A percentile compares a stretch with the other conserved stretches of the same genome.
Evolutionary conservation across 2,888 invertebrate genomes (phyloP).

Genomic region (Lordiphosa fenestrarum): DNA sequence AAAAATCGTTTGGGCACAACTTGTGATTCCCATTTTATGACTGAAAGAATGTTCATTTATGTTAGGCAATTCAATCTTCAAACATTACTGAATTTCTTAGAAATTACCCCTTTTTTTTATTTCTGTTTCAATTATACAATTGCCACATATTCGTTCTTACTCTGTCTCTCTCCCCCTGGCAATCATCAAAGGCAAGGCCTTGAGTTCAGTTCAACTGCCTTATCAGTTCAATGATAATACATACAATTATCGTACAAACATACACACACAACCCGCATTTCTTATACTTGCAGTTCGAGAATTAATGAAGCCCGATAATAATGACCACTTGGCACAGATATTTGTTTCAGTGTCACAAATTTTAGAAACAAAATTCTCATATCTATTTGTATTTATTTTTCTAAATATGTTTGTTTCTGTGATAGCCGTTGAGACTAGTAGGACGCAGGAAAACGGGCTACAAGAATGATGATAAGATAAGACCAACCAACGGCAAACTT

Average conservation of each 20-base stretch:
- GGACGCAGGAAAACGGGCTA: slow-evolving; percentile 3
- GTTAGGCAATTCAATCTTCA: not conserved
- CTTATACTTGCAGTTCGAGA: slow-evolving; percentile 12
- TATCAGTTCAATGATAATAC: slow-evolving; percentile 62
- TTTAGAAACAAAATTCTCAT: slow-evolving; percentile 9
- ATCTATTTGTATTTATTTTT: slow-evolving; percentile 27
- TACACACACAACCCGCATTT: slow-evolving; percentile 28
- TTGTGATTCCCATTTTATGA: too few species aligned
- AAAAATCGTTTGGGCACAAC: too few species aligned
- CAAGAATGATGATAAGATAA: slow-evolving; percentile 7
- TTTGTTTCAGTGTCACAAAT: slow-evolving; percentile 10
- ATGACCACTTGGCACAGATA: slow-evolving; percentile 48
- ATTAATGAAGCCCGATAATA: slow-evolving; percentile 52
- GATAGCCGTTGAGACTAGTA: not conserved
- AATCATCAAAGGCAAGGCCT: slow-evolving; percentile 39
- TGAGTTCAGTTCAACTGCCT: slow-evolving; percentile 50
- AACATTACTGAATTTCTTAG: slow-evolving; percentile 1
- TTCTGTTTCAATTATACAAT: not conserved
- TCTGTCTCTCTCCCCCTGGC: not conserved
- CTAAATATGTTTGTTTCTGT: not conserved
- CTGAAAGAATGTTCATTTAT: too few species aligned
- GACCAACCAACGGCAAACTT: not conserved
- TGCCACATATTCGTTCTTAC: not conserved
- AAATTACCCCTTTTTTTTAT: not conserved
- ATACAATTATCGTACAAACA: slow-evolving; percentile 9